These are phyloP conservation scores for Eupsittula cactorum DNA, from an alignment of 2,113 vertebrate species.

Conservation along the genomic window DNA sequence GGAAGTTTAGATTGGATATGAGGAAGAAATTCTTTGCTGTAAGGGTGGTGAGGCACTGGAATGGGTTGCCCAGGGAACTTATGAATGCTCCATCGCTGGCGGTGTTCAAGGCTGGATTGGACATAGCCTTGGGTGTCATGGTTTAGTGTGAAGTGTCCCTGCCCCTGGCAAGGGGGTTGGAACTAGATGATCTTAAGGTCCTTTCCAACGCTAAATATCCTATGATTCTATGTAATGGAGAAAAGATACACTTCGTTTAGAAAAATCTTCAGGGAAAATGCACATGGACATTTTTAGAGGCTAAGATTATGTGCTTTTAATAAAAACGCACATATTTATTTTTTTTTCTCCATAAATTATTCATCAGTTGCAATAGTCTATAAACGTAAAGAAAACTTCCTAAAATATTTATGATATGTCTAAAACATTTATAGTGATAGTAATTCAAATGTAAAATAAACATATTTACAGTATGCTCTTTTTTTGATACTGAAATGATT, in stretches of 20 bases:
- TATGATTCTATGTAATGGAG: neutral
- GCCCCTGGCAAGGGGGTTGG: too few relatives aligned
- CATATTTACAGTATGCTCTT: neutral
- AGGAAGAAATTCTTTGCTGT: too few relatives aligned
- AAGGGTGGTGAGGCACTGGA: too few relatives aligned
- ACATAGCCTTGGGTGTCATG: too few relatives aligned
- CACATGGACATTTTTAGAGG: neutral
- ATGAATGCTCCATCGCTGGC: too few relatives aligned
- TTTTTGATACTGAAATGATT: neutral
- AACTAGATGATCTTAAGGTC: too few relatives aligned
- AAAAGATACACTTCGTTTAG: neutral
- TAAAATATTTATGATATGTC: conserved; percentile 41
- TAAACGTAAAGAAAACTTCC: conserved; percentile 27
- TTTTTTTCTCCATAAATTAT: conserved; percentile 14
- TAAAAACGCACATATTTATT: neutral
- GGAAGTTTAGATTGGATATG: too few relatives aligned
- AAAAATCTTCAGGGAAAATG: neutral
- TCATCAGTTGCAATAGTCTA: neutral
- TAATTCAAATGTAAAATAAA: conserved; percentile 34
- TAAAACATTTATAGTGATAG: conserved; percentile 38
- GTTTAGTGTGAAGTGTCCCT: too few relatives aligned
- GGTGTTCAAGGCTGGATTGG: too few relatives aligned
- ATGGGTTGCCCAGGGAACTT: too few relatives aligned
- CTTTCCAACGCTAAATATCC: too few relatives aligned
- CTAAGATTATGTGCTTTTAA: neutral